Conservation (phyloP, 2,888 invertebrate genomes). For the Caenorhabditis panamensis region DNA sequence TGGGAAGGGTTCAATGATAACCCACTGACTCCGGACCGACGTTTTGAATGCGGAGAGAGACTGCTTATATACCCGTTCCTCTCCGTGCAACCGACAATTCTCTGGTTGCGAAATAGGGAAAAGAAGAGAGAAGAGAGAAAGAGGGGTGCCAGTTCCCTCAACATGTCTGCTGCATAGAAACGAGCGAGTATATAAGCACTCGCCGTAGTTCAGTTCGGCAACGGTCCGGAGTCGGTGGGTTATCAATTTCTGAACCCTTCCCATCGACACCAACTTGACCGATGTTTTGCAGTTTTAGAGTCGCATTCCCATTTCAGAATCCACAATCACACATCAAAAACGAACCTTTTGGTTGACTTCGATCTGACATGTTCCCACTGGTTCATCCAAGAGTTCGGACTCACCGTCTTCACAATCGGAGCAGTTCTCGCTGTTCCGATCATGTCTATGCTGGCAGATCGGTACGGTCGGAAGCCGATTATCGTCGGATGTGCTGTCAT, state of each 20-base stretch:
- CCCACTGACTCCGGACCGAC: slow-evolving; percentile 26
- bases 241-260: slow-evolving; percentile 17
- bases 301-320: slow-evolving; percentile 8
- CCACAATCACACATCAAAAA: slow-evolving; percentile 1
- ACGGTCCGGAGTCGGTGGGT: slow-evolving; percentile 37
- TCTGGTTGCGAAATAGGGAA: neutral
- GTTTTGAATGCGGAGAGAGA: neutral
- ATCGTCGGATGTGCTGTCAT: slow-evolving; percentile 34
- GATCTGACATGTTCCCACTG: slow-evolving; percentile 47
- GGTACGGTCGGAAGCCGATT: slow-evolving; percentile 54
- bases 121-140: neutral
- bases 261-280: slow-evolving; percentile 28
- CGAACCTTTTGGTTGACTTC: slow-evolving; percentile 53
- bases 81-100: slow-evolving; percentile 11
- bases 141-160: neutral
- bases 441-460: slow-evolving; percentile 58
- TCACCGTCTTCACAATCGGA: slow-evolving; percentile 56
- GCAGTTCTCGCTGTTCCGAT: slow-evolving; percentile 54
- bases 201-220: neutral
- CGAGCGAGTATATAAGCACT: slow-evolving; percentile 21
- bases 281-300: slow-evolving; percentile 1
- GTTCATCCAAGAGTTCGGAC: slow-evolving; percentile 53
- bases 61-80: slow-evolving; percentile 3
- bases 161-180: neutral
- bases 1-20: slow-evolving; percentile 17